Evolutionary conservation across 2,888 invertebrate genomes (phyloP), one percentile per base, ranked within the genome.

Genomic region (Hypomecis punctinalis): DNA sequence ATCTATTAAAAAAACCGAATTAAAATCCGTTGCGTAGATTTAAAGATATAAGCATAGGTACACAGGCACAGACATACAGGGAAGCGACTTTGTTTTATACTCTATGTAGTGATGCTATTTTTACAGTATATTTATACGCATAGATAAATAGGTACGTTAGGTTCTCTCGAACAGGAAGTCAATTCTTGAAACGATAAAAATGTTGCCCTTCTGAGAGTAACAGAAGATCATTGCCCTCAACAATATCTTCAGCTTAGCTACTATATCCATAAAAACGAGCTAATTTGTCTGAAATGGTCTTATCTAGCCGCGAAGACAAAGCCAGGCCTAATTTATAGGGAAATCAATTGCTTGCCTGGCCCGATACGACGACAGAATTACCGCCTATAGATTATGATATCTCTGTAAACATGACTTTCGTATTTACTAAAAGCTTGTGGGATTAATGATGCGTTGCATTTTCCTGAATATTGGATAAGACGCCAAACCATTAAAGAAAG

Each of bases 291-390:
- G 60, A 49, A 66, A 54, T 43, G 45, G 42, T 47, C 61, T 59
- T 68, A 70, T 68, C 68, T 48, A 66, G 66, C 39, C 47, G 52
- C 54, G 43, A 47, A 46, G 9, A 60, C 51, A 57, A 68, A 63
- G 53, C 68, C 60, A 23, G 36, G 48, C 46, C 35, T 64, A 68
- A 70, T 68, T 68, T 70, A 67, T 64, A 53, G 68, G 35, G 52
- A 47, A 60, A 61, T 52, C 60, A 62, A 61, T 60, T 60, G 62
- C 63, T 56, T 61, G 58, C 48, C 55, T n/a, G 36, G 46, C 42
- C 46, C 48, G 52, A 55, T 52, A 58, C 40, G 47, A 61, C 63
- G 58, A 58, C 52, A 40, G 33, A 40, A 40, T 58, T 57, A 40
- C 23, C 46, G 10, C 33, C 42, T 23, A 46, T 39, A 39, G 33